Conservation (phyloP, 1,140 invertebrate genomes). For the Coboldia fuscipes region DNA sequence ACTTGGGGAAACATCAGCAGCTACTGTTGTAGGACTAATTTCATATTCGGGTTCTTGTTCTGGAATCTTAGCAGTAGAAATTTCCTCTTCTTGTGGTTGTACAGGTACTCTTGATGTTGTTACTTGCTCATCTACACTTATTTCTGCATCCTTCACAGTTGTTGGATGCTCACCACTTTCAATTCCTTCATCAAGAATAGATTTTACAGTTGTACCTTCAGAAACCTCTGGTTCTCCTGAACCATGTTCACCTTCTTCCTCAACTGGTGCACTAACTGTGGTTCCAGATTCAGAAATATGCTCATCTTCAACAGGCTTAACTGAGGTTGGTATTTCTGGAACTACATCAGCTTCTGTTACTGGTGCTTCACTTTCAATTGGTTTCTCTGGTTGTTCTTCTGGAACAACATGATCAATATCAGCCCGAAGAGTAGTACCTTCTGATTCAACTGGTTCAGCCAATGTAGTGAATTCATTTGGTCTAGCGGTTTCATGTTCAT, state of each 20-base stretch:
- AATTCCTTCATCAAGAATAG: conserved; percentile 1
- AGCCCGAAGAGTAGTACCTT: no score
- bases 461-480: conserved; percentile 3
- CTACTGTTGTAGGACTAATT: not conserved
- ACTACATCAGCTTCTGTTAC: not conserved
- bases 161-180: no score
- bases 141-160: not conserved
- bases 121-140: not conserved
- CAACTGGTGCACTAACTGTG: not conserved
- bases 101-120: not conserved
- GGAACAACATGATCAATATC: not conserved
- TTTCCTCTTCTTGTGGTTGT: not conserved
- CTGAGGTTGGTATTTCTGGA: not conserved
- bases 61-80: no score
- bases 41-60: no score
- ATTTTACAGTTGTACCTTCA: not conserved
- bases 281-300: conserved; percentile 2
- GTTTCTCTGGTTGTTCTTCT: not conserved
- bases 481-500: not conserved
- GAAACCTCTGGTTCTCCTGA: not conserved
- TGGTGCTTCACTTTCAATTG: not conserved
- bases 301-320: not conserved
- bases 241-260: not conserved
- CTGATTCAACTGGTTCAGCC: conserved; percentile 1
- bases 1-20: not conserved